Evolutionary conservation across 2,888 invertebrate species (phyloP).

Genomic region (Diadromus collaris): DNA sequence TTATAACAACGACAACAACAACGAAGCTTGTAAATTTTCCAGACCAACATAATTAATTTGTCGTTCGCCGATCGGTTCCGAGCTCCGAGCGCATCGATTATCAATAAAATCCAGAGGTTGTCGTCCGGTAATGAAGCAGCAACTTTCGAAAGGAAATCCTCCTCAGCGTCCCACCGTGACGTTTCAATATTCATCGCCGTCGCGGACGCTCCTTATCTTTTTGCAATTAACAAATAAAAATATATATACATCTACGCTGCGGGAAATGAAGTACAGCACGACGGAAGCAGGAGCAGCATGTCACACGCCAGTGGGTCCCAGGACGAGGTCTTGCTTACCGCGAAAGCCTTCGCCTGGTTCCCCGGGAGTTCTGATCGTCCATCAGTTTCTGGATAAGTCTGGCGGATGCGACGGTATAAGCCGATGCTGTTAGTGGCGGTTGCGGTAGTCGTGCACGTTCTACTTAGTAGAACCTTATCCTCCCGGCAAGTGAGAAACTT

Average conservation of each 20-base stretch:
- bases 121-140: background rate
- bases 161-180: conserved; percentile 6
- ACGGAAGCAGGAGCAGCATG: conserved; percentile 33
- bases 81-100: background rate
- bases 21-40: background rate
- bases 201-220: conserved; percentile 5
- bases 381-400: conserved; percentile 15
- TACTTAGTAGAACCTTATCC: conserved; percentile 42
- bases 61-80: background rate
- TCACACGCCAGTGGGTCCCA: conserved; percentile 29
- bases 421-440: conserved; percentile 38
- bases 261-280: conserved; percentile 33
- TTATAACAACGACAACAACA: too few relatives aligned
- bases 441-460: conserved; percentile 47
- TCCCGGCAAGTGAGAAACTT: conserved; percentile 68
- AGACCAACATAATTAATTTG: background rate
- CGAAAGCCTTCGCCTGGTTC: background rate
- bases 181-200: conserved; percentile 29
- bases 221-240: conserved; percentile 17
- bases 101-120: background rate
- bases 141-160: background rate
- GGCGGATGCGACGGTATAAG: conserved; percentile 30
- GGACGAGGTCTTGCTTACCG: conserved; percentile 32
- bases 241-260: background rate
- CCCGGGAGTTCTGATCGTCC: conserved; percentile 26